Evolutionary conservation across 2,888 invertebrate genomes (phyloP).

Genomic region (Anorthoa munda): DNA sequence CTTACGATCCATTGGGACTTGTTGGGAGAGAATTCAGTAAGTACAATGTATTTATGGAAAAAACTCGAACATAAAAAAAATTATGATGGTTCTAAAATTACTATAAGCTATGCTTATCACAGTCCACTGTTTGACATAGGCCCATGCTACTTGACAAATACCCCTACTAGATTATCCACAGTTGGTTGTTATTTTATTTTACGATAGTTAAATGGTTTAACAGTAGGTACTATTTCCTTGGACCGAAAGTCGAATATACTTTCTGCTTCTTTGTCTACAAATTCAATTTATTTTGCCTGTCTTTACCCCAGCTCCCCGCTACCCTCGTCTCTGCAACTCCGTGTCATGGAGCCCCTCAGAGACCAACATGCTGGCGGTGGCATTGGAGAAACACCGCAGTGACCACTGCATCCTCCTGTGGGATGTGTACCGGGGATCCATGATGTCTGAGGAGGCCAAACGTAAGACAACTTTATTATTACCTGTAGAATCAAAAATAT

Average conservation of each 20-base stretch:
- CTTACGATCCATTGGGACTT: conserved; percentile 92
- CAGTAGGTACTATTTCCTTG: too few species aligned
- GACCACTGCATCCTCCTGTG: conserved; percentile 97
- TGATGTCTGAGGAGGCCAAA: conserved; percentile 73
- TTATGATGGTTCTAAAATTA: too few species aligned
- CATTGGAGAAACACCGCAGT: conserved; percentile 96
- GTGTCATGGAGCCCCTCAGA: conserved; percentile 97
- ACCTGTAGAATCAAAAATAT: too few species aligned
- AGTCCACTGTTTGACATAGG: too few species aligned
- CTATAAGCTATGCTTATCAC: too few species aligned
- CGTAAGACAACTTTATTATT: conserved; percentile 61
- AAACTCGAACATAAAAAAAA: too few species aligned
- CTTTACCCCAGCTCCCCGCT: conserved; percentile 93
- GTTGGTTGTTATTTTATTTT: too few species aligned
- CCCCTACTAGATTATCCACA: too few species aligned
- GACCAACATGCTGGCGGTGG: conserved; percentile 95
- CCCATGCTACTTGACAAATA: too few species aligned
- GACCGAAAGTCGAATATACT: too few species aligned
- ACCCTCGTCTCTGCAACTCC: conserved; percentile 96
- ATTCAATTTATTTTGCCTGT: conserved; percentile 45
- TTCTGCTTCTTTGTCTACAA: too few species aligned
- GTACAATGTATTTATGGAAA: conserved; percentile 26
- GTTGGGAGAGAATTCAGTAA: conserved; percentile 95
- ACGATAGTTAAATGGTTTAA: too few species aligned
- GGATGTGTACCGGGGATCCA: conserved; percentile 93